phyloP scores from a whole-genome alignment of 2,888 invertebrate genomes.

The Sesamia inferens region DNA sequence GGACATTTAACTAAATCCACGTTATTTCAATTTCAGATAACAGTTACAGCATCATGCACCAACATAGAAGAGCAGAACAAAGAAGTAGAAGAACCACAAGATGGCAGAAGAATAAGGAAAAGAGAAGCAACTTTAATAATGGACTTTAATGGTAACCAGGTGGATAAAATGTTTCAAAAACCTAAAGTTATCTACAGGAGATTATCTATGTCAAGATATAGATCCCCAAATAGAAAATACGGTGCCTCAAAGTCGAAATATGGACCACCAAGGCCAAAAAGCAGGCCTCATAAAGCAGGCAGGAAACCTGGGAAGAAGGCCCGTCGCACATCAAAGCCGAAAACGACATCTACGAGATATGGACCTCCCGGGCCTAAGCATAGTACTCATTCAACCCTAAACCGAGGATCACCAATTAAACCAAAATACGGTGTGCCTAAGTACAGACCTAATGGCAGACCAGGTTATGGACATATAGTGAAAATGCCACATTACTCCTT shows the following conservation, averaged over 20 bases:
- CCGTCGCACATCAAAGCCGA: slow-evolving; percentile 64
- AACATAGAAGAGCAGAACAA: slow-evolving; percentile 62
- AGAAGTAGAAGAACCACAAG: slow-evolving; percentile 62
- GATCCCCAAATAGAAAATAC: slow-evolving; percentile 69
- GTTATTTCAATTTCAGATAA: slow-evolving; percentile 75
- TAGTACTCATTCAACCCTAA: slow-evolving; percentile 14
- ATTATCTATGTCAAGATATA: slow-evolving; percentile 69
- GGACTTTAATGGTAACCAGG: slow-evolving; percentile 68
- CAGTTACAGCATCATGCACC: slow-evolving; percentile 73
- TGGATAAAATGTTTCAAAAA: slow-evolving; percentile 71
- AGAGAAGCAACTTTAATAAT: slow-evolving; percentile 78
- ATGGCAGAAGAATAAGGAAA: slow-evolving; percentile 64
- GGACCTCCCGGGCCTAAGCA: slow-evolving; percentile 2
- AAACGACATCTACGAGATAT: slow-evolving; percentile 29
- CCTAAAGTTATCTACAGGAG: slow-evolving; percentile 79
- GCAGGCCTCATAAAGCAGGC: slow-evolving; percentile 67
- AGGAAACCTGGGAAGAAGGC: slow-evolving; percentile 73
- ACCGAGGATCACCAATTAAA: slow-evolving; percentile 48
- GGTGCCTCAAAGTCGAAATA: slow-evolving; percentile 70
- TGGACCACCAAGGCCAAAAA: slow-evolving; percentile 71
- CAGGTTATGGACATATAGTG: slow-evolving; percentile 69
- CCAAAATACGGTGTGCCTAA: slow-evolving; percentile 71
- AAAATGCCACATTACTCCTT: slow-evolving; percentile 62
- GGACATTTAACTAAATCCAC: slow-evolving; percentile 13
- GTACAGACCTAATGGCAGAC: slow-evolving; percentile 64